A percentile compares a stretch with the other conserved stretches of the same genome.
Evolutionary conservation across 2,797 vertebrate genomes (phyloP).

Genomic region (Spinus olivaceus): DNA sequence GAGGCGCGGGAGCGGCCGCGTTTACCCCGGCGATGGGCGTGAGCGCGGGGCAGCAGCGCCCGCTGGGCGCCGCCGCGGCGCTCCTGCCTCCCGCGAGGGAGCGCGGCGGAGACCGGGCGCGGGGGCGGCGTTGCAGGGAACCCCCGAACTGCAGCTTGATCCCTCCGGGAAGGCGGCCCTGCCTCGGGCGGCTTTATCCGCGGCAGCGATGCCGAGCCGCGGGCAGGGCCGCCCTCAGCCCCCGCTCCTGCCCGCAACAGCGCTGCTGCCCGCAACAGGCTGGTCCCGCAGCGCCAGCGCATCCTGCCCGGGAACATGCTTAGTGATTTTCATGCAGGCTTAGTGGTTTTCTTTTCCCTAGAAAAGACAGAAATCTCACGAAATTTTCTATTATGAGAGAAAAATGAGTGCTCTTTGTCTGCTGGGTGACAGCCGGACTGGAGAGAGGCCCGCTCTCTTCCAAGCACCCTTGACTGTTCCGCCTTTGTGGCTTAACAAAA

Average conservation of each 20-base stretch:
- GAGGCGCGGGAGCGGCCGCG: neutral
- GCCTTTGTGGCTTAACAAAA: neutral
- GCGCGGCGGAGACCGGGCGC: neutral
- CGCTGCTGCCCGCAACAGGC: neutral
- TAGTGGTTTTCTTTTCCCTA: too few species aligned
- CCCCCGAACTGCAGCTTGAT: accelerated
- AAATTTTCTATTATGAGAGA: accelerated
- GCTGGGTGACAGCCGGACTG: neutral
- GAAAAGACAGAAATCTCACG: neutral
- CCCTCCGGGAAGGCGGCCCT: neutral
- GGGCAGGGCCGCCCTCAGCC: neutral
- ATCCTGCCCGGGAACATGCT: accelerated
- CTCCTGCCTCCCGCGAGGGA: neutral
- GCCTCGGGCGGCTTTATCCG: too few species aligned
- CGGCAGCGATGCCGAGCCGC: neutral
- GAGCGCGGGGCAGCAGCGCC: neutral
- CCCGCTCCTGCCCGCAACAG: neutral
- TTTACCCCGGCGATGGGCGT: neutral
- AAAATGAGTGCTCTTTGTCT: neutral
- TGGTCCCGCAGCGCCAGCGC: neutral
- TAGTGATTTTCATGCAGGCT: accelerated
- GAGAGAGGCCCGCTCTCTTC: neutral
- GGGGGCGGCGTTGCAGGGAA: neutral
- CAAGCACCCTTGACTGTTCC: accelerated
- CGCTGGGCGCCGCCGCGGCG: neutral